Percentiles rank a stretch among this genome's conserved stretches.
phyloP scores from a whole-genome alignment of 2,797 vertebrate species.

The Urophycis tenuis region DNA sequence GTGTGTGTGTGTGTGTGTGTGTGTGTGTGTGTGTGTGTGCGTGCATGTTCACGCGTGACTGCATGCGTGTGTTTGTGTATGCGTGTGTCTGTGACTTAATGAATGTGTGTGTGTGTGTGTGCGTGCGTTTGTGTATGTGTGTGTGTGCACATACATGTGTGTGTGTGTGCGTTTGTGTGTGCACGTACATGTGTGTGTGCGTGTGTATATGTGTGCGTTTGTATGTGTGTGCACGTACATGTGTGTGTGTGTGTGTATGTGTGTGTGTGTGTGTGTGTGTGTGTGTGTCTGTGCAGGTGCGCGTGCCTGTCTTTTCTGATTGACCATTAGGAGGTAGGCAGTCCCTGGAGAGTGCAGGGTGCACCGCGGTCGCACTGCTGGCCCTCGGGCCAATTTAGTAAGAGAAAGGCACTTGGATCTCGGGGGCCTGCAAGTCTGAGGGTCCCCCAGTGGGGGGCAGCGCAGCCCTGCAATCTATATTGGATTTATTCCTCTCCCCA shows the following conservation, averaged over 20 bases:
- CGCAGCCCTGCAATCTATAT: constrained; percentile 77
- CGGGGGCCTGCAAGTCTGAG: constrained; percentile 67
- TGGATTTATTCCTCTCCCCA: constrained; percentile 76
- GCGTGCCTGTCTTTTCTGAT: constrained; percentile 18
- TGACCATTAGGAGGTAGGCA: constrained; percentile 68
- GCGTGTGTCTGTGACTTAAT: constrained; percentile 39
- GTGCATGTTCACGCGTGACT: no score
- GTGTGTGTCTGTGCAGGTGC: constrained; percentile 20
- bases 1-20: constrained; percentile 29
- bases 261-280: constrained; percentile 6
- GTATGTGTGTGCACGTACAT: constrained; percentile 5
- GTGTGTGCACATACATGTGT: no score
- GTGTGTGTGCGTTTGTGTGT: constrained; percentile 21
- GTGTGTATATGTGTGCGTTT: constrained; percentile 23
- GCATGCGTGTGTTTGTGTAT: constrained; percentile 23
- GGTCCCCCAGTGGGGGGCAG: constrained; percentile 68
- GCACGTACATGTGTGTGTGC: constrained; percentile 4
- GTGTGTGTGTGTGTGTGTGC: constrained; percentile 11
- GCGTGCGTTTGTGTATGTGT: constrained; percentile 9
- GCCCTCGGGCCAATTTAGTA: constrained; percentile 67
- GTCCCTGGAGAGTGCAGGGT: constrained; percentile 49
- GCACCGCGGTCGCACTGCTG: constrained; percentile 49
- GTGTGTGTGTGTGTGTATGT: not conserved
- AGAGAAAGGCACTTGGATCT: constrained; percentile 72
- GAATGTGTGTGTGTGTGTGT: constrained; percentile 35